A percentile compares a stretch with the other conserved stretches of the same genome.
phyloP scores from a whole-genome alignment of 2,888 invertebrate genomes.

The Drosophila atripex region DNA sequence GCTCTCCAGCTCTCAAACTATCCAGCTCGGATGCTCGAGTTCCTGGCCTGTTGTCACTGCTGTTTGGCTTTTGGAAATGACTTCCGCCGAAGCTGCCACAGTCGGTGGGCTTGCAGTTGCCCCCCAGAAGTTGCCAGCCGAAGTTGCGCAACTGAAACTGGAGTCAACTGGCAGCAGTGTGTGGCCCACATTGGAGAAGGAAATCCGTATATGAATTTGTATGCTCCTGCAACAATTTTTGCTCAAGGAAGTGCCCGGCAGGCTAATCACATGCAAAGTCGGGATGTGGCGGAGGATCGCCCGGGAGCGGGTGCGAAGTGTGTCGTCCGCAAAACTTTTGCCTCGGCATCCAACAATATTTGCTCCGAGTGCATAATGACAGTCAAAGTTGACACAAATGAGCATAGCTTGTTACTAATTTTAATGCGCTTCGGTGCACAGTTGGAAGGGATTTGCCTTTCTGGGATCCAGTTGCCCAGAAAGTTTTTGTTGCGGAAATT shows the following conservation, averaged over 20 bases:
- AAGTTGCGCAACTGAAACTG: constrained; percentile 42
- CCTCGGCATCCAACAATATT: constrained; percentile 69
- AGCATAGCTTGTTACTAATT: constrained; percentile 80
- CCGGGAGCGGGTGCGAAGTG: constrained; percentile 1
- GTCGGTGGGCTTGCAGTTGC: constrained; percentile 24
- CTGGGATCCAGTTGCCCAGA: constrained; percentile 16
- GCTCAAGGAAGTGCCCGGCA: constrained; percentile 70
- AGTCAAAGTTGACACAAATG: constrained; percentile 81
- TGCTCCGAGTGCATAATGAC: constrained; percentile 80
- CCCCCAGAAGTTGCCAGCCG: constrained; percentile 25
- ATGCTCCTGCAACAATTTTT: constrained; percentile 57
- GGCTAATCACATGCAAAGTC: constrained; percentile 69
- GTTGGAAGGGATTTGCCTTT: constrained; percentile 25
- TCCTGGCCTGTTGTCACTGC: constrained; percentile 50
- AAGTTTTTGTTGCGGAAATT: constrained; percentile 76
- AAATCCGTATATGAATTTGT: constrained; percentile 71
- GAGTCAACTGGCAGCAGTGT: constrained; percentile 12
- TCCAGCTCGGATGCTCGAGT: neutral
- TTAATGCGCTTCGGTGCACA: constrained; percentile 68
- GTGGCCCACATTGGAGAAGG: constrained; percentile 37
- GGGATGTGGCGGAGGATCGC: constrained; percentile 7
- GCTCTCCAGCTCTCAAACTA: neutral
- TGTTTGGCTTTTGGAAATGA: constrained; percentile 72
- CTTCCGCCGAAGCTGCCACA: constrained; percentile 55
- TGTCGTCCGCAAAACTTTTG: constrained; percentile 61